A percentile compares a stretch with the other conserved stretches of the same genome.
These are phyloP conservation scores for Hofmannophila pseudospretella DNA, from an alignment of 2,888 invertebrate species.

Conservation along the genomic window DNA sequence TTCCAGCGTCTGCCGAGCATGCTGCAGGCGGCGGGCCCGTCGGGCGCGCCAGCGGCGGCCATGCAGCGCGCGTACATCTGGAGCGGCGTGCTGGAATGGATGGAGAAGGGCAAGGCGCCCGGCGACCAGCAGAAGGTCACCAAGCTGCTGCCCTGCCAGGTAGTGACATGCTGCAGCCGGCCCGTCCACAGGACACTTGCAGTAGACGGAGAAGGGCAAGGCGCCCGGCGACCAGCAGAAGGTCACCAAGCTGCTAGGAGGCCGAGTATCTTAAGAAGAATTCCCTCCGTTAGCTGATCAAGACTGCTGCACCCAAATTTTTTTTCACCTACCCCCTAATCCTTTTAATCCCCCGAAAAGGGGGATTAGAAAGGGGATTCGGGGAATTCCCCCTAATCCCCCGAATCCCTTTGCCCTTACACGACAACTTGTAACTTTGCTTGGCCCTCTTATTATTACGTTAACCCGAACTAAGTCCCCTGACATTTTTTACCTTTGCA, in stretches of 20 bases:
- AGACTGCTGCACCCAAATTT: too few species aligned
- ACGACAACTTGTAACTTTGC: too few species aligned
- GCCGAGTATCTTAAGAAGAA: too few species aligned
- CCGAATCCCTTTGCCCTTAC: too few species aligned
- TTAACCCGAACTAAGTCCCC: too few species aligned
- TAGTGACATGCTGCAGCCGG: slow-evolving; percentile 45
- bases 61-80: slow-evolving; percentile 77
- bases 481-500: too few species aligned
- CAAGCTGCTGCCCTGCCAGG: slow-evolving; percentile 80
- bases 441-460: too few species aligned
- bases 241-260: slow-evolving; percentile 83
- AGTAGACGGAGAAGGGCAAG: slow-evolving; percentile 96
- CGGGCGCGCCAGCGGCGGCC: slow-evolving; percentile 19
- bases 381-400: too few species aligned
- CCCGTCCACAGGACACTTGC: slow-evolving; percentile 68
- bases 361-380: too few species aligned
- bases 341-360: too few species aligned
- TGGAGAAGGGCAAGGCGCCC: slow-evolving; percentile 90
- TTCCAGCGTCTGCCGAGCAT: slow-evolving; percentile 49
- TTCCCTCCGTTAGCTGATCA: too few species aligned
- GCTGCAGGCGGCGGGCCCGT: slow-evolving; percentile 36
- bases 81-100: slow-evolving; percentile 94
- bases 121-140: slow-evolving; percentile 88
- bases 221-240: slow-evolving; percentile 86
- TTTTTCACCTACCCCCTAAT: too few species aligned